Percentiles rank a stretch among this genome's conserved stretches.
Conservation (phyloP, 2,113 vertebrate genomes). For the Passer domesticus region DNA sequence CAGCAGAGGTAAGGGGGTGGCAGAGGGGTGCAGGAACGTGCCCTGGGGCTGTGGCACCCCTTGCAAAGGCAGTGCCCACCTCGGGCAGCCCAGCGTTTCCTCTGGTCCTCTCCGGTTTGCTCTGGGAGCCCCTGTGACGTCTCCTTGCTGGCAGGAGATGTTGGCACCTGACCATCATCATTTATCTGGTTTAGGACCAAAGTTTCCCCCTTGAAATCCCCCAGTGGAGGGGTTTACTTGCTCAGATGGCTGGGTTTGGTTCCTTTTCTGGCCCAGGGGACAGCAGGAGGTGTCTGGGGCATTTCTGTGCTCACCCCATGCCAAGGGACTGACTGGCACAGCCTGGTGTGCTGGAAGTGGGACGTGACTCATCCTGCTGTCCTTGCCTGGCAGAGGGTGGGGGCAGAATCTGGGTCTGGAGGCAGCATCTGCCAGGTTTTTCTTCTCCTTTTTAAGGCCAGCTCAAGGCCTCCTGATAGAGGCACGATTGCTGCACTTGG, state of each 20-base stretch:
- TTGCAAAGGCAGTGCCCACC: background rate
- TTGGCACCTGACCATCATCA: background rate
- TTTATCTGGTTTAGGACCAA: background rate
- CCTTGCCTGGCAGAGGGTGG: background rate
- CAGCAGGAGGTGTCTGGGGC: background rate
- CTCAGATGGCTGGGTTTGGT: background rate
- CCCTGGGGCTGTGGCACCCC: background rate
- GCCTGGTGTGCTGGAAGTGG: background rate
- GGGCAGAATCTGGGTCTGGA: background rate
- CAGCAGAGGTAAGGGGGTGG: slow-evolving; percentile 86
- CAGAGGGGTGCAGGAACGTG: background rate
- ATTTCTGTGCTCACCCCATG: background rate
- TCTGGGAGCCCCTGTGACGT: rapidly evolving
- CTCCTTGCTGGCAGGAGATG: background rate
- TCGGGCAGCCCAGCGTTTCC: rapidly evolving
- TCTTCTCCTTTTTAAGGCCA: background rate
- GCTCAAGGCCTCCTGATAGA: background rate
- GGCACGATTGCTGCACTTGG: background rate
- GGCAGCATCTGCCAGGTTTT: background rate
- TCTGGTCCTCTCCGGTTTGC: background rate
- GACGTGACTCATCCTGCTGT: background rate
- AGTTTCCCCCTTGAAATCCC: too few relatives aligned
- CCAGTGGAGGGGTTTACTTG: background rate
- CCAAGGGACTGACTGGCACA: background rate
- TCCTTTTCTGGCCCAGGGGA: background rate